Evolutionary conservation across 2,888 invertebrate genomes (phyloP), one percentile per base, ranked within the genome.

Genomic region (Ormyrus nitidulus): DNA sequence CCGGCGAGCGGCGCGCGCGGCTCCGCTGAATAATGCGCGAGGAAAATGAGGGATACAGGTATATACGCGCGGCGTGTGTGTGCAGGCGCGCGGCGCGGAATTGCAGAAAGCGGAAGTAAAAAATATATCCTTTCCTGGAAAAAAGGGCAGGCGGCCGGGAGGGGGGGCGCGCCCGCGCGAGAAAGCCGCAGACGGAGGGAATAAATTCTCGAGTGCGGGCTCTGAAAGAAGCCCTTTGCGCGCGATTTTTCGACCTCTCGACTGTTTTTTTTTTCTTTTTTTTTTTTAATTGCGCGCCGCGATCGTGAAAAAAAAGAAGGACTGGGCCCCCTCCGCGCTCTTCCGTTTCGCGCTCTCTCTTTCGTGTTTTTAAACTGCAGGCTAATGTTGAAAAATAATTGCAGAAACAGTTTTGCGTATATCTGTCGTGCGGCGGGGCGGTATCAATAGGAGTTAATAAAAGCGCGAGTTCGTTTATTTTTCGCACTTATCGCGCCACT

Each of bases 101-200:
- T 64, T 65, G 46, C 46, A 46, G 48, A 59, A 84, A 81, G 83
- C 83, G 83, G 69, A 69, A 84, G 84, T 83, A 62, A 78, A 78
- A 78, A 78, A 66, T 74, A 61, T 54, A 75, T 75, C 53, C 70
- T 66, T 81, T 71, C 64, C 61, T 58, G 56, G 75, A 62, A 75
- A 75, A 34, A 19, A 9, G n/a, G 51, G 64, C 8, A 46, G 13
- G 54, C 46, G 54, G 34, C 7, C 48, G 11, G 6, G n/a, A 0
- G 44, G 53, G 51, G 11, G 49, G n/a, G 10, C 7, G 10, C 10
- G 48, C 64, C 1, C 3, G 54, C 48, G 64, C 19, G n/a, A 71
- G 19, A 19, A 19, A 19, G 19, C 19, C 19, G 19, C 19, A 19
- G 59, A 69, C 53, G 46, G 61, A 59, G 62, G 10, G 74, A 66